Conservation (phyloP, 2,888 invertebrate genomes). For the Drosophila mayaguana region DNA sequence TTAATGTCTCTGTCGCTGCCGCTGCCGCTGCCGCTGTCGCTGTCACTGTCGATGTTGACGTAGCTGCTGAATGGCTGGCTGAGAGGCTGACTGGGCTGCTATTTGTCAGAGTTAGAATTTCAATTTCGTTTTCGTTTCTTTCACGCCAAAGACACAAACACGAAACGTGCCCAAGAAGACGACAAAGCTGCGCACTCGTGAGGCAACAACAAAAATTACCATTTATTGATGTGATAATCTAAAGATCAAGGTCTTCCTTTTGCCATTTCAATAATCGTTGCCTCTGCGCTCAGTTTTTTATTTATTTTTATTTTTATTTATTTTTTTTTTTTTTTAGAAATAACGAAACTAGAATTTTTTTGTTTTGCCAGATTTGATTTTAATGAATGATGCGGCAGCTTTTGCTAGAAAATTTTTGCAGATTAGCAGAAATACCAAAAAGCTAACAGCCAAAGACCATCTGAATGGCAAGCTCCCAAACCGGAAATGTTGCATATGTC, state of each 20-base stretch:
- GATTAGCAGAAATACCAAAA: constrained; percentile 27
- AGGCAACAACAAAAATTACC: constrained; percentile 49
- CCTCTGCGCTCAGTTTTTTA: constrained; percentile 14
- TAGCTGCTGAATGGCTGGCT: constrained; percentile 1
- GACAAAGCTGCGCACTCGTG: constrained; percentile 34
- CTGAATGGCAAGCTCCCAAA: constrained; percentile 24
- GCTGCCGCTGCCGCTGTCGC: constrained; percentile 3
- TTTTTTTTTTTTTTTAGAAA: constrained; percentile 18
- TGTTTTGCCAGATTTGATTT: constrained; percentile 31
- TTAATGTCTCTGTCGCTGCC: constrained; percentile 13
- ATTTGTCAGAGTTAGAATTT: constrained; percentile 39
- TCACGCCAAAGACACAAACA: constrained; percentile 55
- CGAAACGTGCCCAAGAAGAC: constrained; percentile 36
- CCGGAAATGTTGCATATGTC: constrained; percentile 51
- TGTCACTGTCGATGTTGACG: not conserved
- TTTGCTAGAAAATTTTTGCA: constrained; percentile 32
- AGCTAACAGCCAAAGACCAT: constrained; percentile 4
- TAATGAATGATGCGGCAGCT: constrained; percentile 29
- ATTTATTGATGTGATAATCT: constrained; percentile 80
- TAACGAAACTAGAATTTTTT: constrained; percentile 70
- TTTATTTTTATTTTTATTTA: not conserved
- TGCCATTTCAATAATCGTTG: constrained; percentile 66
- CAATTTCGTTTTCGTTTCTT: constrained; percentile 58
- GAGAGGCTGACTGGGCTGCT: constrained; percentile 5
- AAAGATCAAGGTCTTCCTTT: constrained; percentile 79